Base-by-base conservation (phyloP, 2,113 vertebrate species). In the Dolichotis patagonum region DNA sequence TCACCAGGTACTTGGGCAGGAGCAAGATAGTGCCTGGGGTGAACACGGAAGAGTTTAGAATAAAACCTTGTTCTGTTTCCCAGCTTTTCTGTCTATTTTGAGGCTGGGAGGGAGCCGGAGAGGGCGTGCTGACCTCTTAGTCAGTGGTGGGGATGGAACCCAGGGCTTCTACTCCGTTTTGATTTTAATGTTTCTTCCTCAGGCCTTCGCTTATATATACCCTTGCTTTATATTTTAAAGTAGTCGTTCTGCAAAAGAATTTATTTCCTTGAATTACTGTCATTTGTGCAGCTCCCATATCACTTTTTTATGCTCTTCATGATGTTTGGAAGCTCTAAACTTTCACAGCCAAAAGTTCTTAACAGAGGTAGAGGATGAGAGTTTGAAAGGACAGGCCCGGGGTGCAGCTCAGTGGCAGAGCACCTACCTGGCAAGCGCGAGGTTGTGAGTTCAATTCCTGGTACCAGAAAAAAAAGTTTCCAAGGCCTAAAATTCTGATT, bases 1-100 rank as follows among this genome's bases (percentile, higher is more conserved):
- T 95, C 99, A 99, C 98, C 99, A 99, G 99, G 99, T 99, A 99
- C 85, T 67, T 80, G n/a, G 0, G 13, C 14, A 30, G n/a, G 88
- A 90, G 90, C 73, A 62, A 82, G n/a, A 62, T 20, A 67, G 22
- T n/a, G 13, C 69, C 14, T 63, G 16, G 26, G 65, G 22, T 38
- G 20, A 77, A 54, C 10, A 35, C 49, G 11, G 62, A 8, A 58
- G 54, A 63, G 17, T 85, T 85, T 52, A 81, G 35, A 83, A 86
- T 63, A 86, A 92, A 92, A 41, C 11, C n/a, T 84, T 30, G 86
- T 46, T 49, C 41, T 91, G 49, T 78, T 43, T 93, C 75, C 92
- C 63, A 84, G 38, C 16, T 78, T 83, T 84, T 28, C 5, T 92
- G 85, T 82, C 35, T 54, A 0, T 90, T 85, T 93, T 12, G 28